Base-by-base conservation (phyloP, 1,140 invertebrate species). In the Brachionus sp. region DNA sequence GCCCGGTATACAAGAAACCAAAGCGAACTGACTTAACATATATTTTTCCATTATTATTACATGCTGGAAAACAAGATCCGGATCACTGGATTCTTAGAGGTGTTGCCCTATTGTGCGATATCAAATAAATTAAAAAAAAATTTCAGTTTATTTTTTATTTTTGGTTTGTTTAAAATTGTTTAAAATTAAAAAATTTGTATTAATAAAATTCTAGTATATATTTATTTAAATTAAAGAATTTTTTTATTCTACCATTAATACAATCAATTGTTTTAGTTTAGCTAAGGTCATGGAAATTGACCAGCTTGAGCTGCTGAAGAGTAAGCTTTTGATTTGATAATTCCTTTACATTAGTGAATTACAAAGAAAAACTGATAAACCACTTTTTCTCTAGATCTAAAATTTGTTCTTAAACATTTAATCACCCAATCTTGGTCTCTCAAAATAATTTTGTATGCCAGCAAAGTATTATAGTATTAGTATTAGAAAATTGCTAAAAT, bases 1-100 rank as follows among this genome's bases (percentile, higher is more conserved):
- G 96, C 89, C 96, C 96, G 0, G 96, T 98, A 85, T 98, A 98
- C 88, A 92, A 95, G 85, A 98, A 98, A 87, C 95, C 95, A 0
- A 93, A 94, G 86, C 90, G 96, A 84, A 97, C 95, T 0, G 95
- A 97, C 90, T 91, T 93, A 12, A 97, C 96, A 87, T 98, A 97
- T 88, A 95, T 98, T 46, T 95, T 95, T 13, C 95, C 95, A 1
- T 94, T 98, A 84, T 94, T 96, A 89, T 93, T 97, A 90, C 88
- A 87, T 83, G 96, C 95, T 0, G 93, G 42, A 29, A 87, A 85
- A 84, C 87, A 88, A 83, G 86, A 86, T 39, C 88, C 89, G 5
- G 88, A 89, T 84, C 88, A 89, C 85, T 90, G 89, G 89, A 95
- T 95, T 1, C 89, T 98, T 25, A 89, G 96, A 85, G 96, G 96